Evolutionary conservation across 2,888 invertebrate genomes (phyloP).

Genomic region (Trachelus iudaicus): DNA sequence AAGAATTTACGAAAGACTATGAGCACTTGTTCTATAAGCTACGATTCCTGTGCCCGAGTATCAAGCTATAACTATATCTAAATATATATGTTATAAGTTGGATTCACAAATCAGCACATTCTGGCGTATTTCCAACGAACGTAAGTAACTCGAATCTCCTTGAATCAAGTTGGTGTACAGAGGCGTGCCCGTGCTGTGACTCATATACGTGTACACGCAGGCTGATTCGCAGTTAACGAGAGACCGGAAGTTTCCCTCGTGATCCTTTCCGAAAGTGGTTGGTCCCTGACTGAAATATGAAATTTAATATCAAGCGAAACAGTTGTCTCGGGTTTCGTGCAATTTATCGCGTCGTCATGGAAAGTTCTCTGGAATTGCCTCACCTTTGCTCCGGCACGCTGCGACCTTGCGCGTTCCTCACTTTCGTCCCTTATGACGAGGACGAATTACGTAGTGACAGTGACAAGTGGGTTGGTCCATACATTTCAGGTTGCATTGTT

Average conservation of each 20-base stretch:
- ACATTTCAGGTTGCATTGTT: not conserved
- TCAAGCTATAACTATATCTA: no score
- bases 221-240: not conserved
- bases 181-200: not conserved
- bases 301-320: not conserved
- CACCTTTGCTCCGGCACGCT: not conserved
- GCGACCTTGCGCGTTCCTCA: not conserved
- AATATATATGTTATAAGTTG: not conserved
- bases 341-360: not conserved
- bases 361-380: not conserved
- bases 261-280: not conserved
- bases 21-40: not conserved
- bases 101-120: not conserved
- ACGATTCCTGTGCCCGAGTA: not conserved
- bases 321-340: not conserved
- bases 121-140: not conserved
- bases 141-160: not conserved
- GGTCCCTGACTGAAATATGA: not conserved
- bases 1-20: not conserved
- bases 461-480: not conserved
- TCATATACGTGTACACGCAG: not conserved
- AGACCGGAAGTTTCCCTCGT: not conserved
- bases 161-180: not conserved
- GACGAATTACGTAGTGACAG: not conserved
- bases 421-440: not conserved